phyloP scores from a whole-genome alignment of 1,140 invertebrate species.

The Eumaeus atala region DNA sequence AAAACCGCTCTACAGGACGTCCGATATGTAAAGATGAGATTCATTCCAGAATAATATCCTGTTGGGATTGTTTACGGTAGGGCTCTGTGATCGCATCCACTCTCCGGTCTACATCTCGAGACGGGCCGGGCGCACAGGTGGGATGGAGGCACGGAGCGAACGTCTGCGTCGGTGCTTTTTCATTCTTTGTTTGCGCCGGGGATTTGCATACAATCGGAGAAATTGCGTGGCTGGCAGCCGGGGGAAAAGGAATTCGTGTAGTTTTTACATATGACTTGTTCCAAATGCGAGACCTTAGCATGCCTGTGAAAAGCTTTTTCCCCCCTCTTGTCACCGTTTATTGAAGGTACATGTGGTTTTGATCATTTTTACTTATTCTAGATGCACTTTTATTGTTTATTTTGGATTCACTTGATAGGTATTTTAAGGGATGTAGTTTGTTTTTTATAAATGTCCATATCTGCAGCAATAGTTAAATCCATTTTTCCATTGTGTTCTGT shows the following conservation, averaged over 20 bases:
- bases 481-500: too few relatives aligned
- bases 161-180: constrained; percentile 60
- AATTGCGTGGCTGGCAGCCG: constrained; percentile 55
- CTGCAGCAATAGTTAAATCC: too few relatives aligned
- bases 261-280: constrained; percentile 47
- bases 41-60: constrained; percentile 53
- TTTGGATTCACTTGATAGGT: too few relatives aligned
- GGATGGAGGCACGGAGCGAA: constrained; percentile 41
- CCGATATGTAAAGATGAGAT: constrained; percentile 61
- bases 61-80: constrained; percentile 51
- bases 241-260: constrained; percentile 51
- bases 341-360: constrained; percentile 2
- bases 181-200: constrained; percentile 64
- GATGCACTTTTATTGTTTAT: too few relatives aligned
- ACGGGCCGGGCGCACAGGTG: constrained; percentile 42
- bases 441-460: too few relatives aligned
- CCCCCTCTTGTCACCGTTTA: background rate
- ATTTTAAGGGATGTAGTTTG: too few relatives aligned
- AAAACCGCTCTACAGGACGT: constrained; percentile 51
- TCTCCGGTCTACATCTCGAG: constrained; percentile 12
- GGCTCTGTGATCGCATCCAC: constrained; percentile 30
- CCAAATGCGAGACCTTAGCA: constrained; percentile 28
- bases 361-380: too few relatives aligned
- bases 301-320: constrained; percentile 22
- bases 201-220: constrained; percentile 68